A percentile compares a stretch with the other conserved stretches of the same genome.
Conservation (phyloP, 2,113 vertebrate species). For the Cochlearius cochlearius region DNA sequence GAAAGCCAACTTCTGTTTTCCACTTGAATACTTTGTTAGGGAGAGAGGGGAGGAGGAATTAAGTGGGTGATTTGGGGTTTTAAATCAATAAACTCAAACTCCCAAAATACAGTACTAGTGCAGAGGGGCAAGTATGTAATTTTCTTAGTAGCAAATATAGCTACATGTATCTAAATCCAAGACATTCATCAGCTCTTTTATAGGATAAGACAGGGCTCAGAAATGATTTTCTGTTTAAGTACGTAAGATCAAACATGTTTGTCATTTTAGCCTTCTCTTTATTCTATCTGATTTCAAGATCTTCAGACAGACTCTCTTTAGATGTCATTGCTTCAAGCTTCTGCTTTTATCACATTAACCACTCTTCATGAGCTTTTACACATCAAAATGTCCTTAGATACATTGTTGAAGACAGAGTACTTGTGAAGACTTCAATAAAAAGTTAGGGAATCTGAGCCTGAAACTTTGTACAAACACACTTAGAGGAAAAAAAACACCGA, state of each 20-base stretch:
- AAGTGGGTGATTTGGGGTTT: slow-evolving; percentile 4
- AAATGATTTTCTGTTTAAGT: slow-evolving; percentile 48
- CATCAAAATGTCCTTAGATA: slow-evolving; percentile 47
- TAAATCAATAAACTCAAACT: background rate
- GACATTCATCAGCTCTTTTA: slow-evolving; percentile 41
- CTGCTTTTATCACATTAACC: slow-evolving; percentile 50
- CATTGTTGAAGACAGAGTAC: slow-evolving; percentile 22
- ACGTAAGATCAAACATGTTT: slow-evolving; percentile 33
- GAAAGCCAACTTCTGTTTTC: background rate
- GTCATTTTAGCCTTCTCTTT: slow-evolving; percentile 51
- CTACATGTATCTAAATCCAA: slow-evolving; percentile 33
- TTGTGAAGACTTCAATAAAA: slow-evolving; percentile 22
- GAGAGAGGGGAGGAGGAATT: background rate
- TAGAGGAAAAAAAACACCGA: background rate
- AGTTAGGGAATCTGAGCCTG: background rate
- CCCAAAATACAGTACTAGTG: background rate
- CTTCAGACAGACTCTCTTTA: slow-evolving; percentile 23
- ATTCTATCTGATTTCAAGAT: slow-evolving; percentile 40
- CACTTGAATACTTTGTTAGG: background rate
- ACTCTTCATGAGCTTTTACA: slow-evolving; percentile 44
- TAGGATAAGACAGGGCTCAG: slow-evolving; percentile 54
- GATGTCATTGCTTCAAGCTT: slow-evolving; percentile 55
- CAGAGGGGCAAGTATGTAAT: slow-evolving; percentile 34
- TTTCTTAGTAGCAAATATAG: slow-evolving; percentile 46
- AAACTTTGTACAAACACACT: slow-evolving; percentile 34